Percentiles rank a stretch among this genome's conserved stretches.
phyloP scores from a whole-genome alignment of 2,113 vertebrate genomes.

The Corythaixoides concolor region DNA sequence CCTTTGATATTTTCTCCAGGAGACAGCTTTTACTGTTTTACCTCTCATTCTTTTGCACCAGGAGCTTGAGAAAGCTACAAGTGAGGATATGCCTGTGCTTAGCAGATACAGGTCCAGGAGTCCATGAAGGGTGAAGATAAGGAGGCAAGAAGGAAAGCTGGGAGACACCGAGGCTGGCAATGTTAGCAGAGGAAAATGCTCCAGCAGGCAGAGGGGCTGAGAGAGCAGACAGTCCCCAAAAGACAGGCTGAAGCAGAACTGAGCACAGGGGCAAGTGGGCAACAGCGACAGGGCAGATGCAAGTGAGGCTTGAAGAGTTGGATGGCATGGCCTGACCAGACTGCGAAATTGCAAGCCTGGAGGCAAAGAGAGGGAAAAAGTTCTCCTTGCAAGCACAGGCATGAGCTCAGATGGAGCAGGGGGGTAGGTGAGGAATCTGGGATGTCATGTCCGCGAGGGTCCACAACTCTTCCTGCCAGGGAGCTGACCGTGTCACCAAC shows the following conservation, averaged over 20 bases:
- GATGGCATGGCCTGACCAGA: too few species aligned
- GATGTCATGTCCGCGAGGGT: background rate
- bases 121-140: background rate
- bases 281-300: fast-evolving
- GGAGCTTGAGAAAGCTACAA: background rate
- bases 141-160: background rate
- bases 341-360: background rate
- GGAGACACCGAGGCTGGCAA: background rate
- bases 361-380: background rate
- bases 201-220: background rate
- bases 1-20: background rate
- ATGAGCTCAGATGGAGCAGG: background rate
- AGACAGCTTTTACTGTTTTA: background rate
- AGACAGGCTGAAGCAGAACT: background rate
- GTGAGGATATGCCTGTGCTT: background rate
- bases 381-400: background rate
- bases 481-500: background rate
- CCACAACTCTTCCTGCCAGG: background rate
- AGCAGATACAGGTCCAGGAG: background rate
- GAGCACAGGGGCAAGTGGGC: background rate
- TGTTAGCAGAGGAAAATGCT: background rate
- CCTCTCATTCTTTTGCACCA: background rate
- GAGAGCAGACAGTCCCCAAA: background rate
- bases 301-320: background rate
- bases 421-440: background rate